Evolutionary conservation across 2,113 vertebrate genomes (phyloP), one percentile per base, ranked within the genome.

Genomic region (Sander vitreus): DNA sequence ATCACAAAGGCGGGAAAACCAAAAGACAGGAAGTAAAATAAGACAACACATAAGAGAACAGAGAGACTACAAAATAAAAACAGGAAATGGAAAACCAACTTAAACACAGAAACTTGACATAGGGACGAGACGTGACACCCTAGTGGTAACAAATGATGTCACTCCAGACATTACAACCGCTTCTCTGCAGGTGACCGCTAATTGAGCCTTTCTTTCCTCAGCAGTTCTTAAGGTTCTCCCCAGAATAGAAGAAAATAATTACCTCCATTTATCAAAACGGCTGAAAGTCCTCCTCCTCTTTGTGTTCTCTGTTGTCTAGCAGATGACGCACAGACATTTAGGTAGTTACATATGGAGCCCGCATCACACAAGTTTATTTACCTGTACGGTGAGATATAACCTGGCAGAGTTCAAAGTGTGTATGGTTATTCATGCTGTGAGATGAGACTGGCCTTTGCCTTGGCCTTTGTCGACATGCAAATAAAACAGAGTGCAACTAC

Each of bases 231-330:
- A 75, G 70, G 62, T 85, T 77, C 58, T 62, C 60, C 58, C 30
- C 11, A 70, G 70, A 87, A 83, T 55, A 82, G 76, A 76, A 57
- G 39, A 48, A 79, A 86, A 77, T 67, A 84, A 85, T 89, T 70
- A 75, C 58, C 59, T 65, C 55, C 64, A 77, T 87, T 85, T 73
- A 80, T 88, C 81, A 80, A 25, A 74, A 82, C 13, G 51, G 14
- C 48, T 77, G 48, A 54, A 78, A 81, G 27, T 39, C 16, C 60
- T 10, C 27, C n/a, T 50, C 47, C 19, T 36, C 45, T 18, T 18
- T 23, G 45, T 59, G 60, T 16, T 53, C 57, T 70, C 30, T 53
- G n/a, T 83, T 74, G 81, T 77, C 70, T 63, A 55, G 27, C n/a
- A 85, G 50, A 59, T 78, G 73, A 79, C 27, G 27, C 45, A 43